A percentile compares a stretch with the other conserved stretches of the same genome.
phyloP scores from a whole-genome alignment of 2,888 invertebrate genomes.

The Carpatolechia fugitivella region DNA sequence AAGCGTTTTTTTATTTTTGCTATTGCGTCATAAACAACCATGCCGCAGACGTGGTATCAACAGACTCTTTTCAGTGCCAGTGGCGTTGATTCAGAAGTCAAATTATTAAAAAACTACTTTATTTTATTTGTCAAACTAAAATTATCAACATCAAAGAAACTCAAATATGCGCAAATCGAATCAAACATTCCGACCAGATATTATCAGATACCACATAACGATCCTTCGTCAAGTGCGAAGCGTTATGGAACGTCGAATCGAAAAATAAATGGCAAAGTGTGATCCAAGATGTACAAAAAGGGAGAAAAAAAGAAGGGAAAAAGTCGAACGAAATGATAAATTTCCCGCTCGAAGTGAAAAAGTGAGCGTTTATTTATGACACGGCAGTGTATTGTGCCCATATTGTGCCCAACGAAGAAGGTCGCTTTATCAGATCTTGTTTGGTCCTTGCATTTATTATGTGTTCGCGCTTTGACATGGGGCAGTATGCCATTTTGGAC shows the following conservation, averaged over 20 bases:
- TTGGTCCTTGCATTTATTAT: conserved; percentile 53
- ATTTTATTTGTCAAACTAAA: too few species aligned
- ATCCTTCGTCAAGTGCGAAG: conserved; percentile 68
- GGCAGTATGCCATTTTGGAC: conserved; percentile 31
- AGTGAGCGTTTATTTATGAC: conserved; percentile 74
- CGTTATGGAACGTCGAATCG: conserved; percentile 62
- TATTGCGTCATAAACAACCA: too few species aligned
- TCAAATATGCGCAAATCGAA: conserved; percentile 59
- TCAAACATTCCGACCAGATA: conserved; percentile 61
- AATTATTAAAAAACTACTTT: too few species aligned
- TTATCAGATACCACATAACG: conserved; percentile 68
- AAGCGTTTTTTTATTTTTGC: neutral
- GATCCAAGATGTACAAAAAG: conserved; percentile 74
- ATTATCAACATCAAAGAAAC: conserved; percentile 35
- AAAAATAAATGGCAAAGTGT: conserved; percentile 75
- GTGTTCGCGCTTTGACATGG: conserved; percentile 48
- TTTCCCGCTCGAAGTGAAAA: conserved; percentile 67
- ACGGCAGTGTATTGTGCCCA: conserved; percentile 55
- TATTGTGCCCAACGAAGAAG: conserved; percentile 54
- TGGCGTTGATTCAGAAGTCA: too few species aligned
- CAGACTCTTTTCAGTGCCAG: too few species aligned
- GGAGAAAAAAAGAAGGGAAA: conserved; percentile 60
- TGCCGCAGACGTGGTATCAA: too few species aligned
- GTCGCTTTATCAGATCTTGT: conserved; percentile 64
- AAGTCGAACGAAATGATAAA: conserved; percentile 72